Evolutionary conservation across 2,113 vertebrate species (phyloP), one percentile per base, ranked within the genome.

Genomic region (Perca flavescens): DNA sequence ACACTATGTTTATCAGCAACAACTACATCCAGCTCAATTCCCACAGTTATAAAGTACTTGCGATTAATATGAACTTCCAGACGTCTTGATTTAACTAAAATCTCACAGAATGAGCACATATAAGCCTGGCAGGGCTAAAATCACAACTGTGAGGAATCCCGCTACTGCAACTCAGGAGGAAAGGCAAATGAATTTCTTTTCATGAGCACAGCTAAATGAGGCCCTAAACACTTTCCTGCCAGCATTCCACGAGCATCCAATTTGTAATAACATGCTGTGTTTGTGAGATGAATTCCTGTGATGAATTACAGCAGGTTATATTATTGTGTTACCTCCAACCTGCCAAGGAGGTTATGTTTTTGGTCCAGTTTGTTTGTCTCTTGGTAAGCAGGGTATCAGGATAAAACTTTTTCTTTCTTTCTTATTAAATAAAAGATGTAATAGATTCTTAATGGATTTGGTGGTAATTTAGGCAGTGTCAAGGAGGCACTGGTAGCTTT

Each of bases 131-230:
- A 64, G 74, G 78, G 43, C 65, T 53, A 17, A 65, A 79, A 58
- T 69, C 80, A 67, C 46, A 56, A 64, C 56, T 11, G 40, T 43
- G 54, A 50, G 25, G 17, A 82, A 85, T 69, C 50, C 61, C 63
- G 58, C 83, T 56, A 22, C 43, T 85, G 22, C 14, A 54, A 78
- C 47, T 74, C 52, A 65, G 58, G 53, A 77, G 40, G 56, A 77
- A 73, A 63, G 57, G 43, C 13, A 60, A 43, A 87, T 79, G n/a
- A 79, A 82, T 72, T 54, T 68, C 43, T 74, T 69, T 74, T 77
- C 73, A 56, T 79, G 84, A 88, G 74, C 31, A 47, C 50, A 40
- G 56, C 70, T 79, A 82, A 83, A 86, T 70, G 80, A 86, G 85
- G 83, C 82, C 84, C 67, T 60, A 63, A 82, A 75, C 72, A 66